A percentile compares a stretch with the other conserved stretches of the same genome.
Evolutionary conservation across 2,113 vertebrate species (phyloP).

Genomic region (Poeciliopsis turrubarensis): DNA sequence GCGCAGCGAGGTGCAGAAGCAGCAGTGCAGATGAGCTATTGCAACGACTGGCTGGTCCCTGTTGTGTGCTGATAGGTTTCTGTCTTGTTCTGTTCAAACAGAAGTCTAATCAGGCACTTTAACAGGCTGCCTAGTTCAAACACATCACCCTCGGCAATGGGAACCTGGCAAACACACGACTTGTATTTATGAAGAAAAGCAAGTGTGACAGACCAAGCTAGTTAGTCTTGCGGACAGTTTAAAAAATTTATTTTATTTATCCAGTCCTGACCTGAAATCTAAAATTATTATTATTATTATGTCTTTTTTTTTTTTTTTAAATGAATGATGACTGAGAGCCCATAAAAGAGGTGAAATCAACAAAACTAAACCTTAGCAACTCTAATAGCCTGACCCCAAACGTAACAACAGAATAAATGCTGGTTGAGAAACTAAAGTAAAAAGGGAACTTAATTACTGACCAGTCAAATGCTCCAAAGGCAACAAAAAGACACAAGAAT

Average conservation of each 20-base stretch:
- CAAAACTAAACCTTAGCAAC: no score
- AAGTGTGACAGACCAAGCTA: background rate
- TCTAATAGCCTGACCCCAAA: no score
- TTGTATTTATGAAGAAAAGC: constrained; percentile 20
- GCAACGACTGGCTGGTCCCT: constrained; percentile 52
- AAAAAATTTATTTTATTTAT: background rate
- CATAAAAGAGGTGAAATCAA: background rate
- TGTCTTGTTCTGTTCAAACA: constrained; percentile 73
- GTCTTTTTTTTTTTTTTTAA: background rate
- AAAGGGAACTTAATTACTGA: no score
- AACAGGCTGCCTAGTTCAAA: constrained; percentile 74
- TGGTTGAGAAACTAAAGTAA: no score
- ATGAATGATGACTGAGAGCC: background rate
- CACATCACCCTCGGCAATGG: constrained; percentile 55
- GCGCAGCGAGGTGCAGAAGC: constrained; percentile 29
- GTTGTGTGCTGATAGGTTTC: constrained; percentile 60
- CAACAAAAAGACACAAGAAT: no score
- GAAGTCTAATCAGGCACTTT: constrained; percentile 72
- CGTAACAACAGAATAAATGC: no score
- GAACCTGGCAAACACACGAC: constrained; percentile 68
- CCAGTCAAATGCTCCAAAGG: no score
- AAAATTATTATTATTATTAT: background rate
- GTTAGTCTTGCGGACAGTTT: background rate
- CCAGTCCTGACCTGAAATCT: background rate
- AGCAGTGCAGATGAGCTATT: constrained; percentile 34